A percentile compares a stretch with the other conserved stretches of the same genome.
Evolutionary conservation across 2,888 invertebrate species (phyloP).

Genomic region (Neuroscelio doddi): DNA sequence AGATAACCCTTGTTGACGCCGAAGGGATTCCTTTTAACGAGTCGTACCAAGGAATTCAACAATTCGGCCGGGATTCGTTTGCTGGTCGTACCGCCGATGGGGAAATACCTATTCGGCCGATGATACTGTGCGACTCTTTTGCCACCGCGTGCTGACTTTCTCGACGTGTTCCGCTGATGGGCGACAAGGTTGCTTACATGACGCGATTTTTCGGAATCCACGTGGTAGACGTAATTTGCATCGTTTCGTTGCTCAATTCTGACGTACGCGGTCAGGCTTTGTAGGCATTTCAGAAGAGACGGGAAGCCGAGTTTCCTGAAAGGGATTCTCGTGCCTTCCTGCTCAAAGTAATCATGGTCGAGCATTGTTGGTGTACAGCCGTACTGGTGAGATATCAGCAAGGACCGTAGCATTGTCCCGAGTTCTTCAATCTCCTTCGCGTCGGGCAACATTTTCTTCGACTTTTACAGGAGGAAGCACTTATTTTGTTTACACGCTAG

Average conservation of each 20-base stretch:
- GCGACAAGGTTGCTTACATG: conserved; percentile 21
- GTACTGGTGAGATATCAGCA: conserved; percentile 10
- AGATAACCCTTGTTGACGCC: background rate
- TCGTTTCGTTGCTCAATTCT: background rate
- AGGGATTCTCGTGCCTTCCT: conserved; percentile 15
- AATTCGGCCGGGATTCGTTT: background rate
- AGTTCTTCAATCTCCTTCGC: background rate
- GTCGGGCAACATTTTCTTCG: background rate
- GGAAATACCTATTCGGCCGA: background rate
- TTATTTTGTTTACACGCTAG: too few species aligned
- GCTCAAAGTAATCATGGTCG: conserved; percentile 10
- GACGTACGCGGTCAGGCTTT: conserved; percentile 6
- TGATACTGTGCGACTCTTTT: background rate
- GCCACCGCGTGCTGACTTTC: background rate
- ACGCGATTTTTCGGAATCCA: conserved; percentile 11
- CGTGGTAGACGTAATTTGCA: conserved; percentile 18
- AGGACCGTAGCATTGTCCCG: background rate
- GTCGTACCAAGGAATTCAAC: background rate
- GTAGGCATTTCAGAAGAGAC: conserved; percentile 2
- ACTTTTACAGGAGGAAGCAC: too few species aligned
- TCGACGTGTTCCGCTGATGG: background rate
- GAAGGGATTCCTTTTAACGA: conserved; percentile 2
- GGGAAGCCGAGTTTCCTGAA: conserved; percentile 8
- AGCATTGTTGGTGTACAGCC: conserved; percentile 2
- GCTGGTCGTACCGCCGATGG: conserved; percentile 9